Evolutionary conservation across 2,797 vertebrate species (phyloP).

Genomic region (Pempheris klunzingeri): DNA sequence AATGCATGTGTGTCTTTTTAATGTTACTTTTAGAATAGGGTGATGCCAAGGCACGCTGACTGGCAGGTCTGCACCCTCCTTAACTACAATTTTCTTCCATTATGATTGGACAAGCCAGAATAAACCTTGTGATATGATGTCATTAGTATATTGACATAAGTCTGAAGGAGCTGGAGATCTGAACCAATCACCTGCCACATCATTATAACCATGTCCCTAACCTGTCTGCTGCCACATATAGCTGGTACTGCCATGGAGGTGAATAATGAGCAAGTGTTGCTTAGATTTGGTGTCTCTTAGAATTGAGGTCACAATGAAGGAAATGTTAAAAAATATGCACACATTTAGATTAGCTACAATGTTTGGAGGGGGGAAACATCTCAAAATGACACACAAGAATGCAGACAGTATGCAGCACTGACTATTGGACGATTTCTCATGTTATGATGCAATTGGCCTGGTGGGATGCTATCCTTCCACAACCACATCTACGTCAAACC

Average conservation of each 20-base stretch:
- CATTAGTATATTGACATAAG: not conserved
- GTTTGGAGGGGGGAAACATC: not conserved
- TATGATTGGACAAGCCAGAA: slow-evolving; percentile 1
- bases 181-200: not conserved
- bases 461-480: not conserved
- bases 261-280: not conserved
- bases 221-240: not conserved
- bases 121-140: not conserved
- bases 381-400: not conserved
- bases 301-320: not conserved
- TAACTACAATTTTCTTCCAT: not conserved
- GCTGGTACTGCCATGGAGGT: not conserved
- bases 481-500: slow-evolving; percentile 12
- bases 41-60: slow-evolving; percentile 2
- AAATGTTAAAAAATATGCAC: not conserved
- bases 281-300: not conserved
- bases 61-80: not conserved
- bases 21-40: slow-evolving; percentile 12
- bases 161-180: not conserved
- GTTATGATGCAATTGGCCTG: slow-evolving; percentile 1
- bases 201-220: not conserved
- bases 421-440: slow-evolving; percentile 4
- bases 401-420: not conserved
- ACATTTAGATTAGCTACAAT: not conserved
- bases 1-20: slow-evolving; percentile 21